Base-by-base conservation (phyloP, 2,797 vertebrate species). In the Lagorchestes hirsutus region DNA sequence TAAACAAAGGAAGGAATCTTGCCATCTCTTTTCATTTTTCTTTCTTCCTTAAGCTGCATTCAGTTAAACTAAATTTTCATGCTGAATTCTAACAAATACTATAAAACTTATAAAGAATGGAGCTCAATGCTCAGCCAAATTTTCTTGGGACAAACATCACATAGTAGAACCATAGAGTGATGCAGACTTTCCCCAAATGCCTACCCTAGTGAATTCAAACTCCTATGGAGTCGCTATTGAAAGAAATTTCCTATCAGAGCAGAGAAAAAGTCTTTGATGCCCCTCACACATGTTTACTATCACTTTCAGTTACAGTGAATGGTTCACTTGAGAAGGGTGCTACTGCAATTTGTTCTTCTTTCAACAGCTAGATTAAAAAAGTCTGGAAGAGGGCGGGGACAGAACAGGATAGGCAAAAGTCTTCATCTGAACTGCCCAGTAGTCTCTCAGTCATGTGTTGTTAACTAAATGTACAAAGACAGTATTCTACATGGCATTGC, bases 391-490 rank as follows among this genome's bases (percentile, higher is more conserved):
- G 94, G 46, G 27, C 4, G 87, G 93, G 58, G 11, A 94, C 90
- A 91, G 24, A 55, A 95, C 93, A 96, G 54, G 92, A n/a, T 52
- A 10, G 59, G 95, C 55, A 96, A 67, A 98, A n/a, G 94, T 92
- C 22, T 55, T 93, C 93, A 40, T 0, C 12, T 93, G 12, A 93
- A 95, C 4, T 31, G n/a, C 14, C 90, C 54, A 95, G 55, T 91
- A 93, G 56, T 57, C 57, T 92, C 92, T 96, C 91, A 92, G 40
- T 95, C 90, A 91, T 95, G 55, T 56, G 50, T 50, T 74, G 93
- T 87, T 67, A 92, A 59, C 74, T 87, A 92, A 0, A 3, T 29
- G 59, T 93, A 96, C 94, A 95, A 96, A 96, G 93, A 90, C 92
- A 56, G 57, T 54, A 96, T 95, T 96, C 82, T 95, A 57, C 95